phyloP scores from a whole-genome alignment of 2,888 invertebrate genomes.

The Luffia ferchaultella region DNA sequence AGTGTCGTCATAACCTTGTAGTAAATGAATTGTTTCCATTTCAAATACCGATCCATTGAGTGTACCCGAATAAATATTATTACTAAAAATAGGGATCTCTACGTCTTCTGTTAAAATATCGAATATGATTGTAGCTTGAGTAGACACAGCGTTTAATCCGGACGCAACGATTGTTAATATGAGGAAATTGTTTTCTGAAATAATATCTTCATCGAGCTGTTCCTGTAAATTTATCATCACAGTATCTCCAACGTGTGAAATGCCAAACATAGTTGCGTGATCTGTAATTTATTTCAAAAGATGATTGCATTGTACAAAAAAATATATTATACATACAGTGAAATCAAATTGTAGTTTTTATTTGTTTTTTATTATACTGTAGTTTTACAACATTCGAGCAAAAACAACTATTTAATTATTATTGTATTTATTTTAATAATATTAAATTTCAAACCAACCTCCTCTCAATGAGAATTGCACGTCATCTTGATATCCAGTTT shows the following conservation, averaged over 20 bases:
- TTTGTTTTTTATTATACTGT: not conserved
- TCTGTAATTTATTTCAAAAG: slow-evolving; percentile 21
- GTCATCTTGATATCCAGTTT: not conserved
- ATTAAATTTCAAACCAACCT: not conserved
- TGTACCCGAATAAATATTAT: slow-evolving; percentile 28
- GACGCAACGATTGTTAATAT: slow-evolving; percentile 29
- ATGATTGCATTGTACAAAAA: slow-evolving; percentile 9
- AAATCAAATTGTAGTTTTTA: not conserved
- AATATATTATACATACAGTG: not conserved
- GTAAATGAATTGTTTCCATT: slow-evolving; percentile 27
- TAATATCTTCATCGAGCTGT: slow-evolving; percentile 22
- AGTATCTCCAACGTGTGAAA: slow-evolving; percentile 20
- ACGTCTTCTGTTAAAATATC: slow-evolving; percentile 40
- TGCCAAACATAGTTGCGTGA: slow-evolving; percentile 24
- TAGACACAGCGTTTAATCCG: slow-evolving; percentile 22
- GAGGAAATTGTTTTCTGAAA: slow-evolving; percentile 31
- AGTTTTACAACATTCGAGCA: no score
- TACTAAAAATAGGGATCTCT: slow-evolving; percentile 34
- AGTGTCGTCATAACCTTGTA: slow-evolving; percentile 37
- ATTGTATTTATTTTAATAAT: not conserved
- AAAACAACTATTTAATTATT: no score
- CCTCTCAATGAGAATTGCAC: not conserved
- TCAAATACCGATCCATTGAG: slow-evolving; percentile 27
- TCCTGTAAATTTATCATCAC: slow-evolving; percentile 22
- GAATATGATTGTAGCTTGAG: slow-evolving; percentile 27